Base-by-base conservation (phyloP, 2,113 vertebrate species). In the Coracopsis vasa region DNA sequence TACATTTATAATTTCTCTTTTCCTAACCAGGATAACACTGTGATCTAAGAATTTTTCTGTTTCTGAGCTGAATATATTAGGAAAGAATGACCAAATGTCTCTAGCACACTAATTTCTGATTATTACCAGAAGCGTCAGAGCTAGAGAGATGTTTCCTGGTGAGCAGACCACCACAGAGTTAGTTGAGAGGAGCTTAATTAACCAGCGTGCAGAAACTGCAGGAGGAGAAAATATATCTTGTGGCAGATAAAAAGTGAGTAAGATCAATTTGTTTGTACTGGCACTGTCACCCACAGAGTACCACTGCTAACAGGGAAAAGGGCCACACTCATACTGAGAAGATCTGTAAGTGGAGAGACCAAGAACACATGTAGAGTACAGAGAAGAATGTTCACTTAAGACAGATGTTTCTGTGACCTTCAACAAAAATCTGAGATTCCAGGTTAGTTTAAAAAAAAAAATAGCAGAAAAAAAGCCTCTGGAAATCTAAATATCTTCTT, bases 231-330 rank as follows among this genome's bases (percentile, higher is more conserved):
- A 90, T 82, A 50, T 11, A 67, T 78, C 60, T 86, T 77, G 65
- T 70, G 47, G 31, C 42, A 72, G 41, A 29, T 54, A 73, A 84
- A 29, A 84, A 86, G 62, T 21, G 60, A 92, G 67, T 37, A 66
- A 90, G 79, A 94, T 91, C 7, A 13, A 77, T 93, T 93, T 90
- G 67, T 95, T 95, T 83, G 65, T 33, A 13, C 73, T 69, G 56
- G 33, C 35, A 74, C 24, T 13, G 74, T 86, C 65, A 73, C 35
- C 47, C 41, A 48, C 50, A 39, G 77, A 53, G 37, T 7, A 69
- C 56, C 45, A 2, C 84, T 72, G 61, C 48, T 77, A 29, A 12
- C 44, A 66, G 65, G 35, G 62, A 79, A 71, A 60, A 85, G 66
- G 28, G 28, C 50, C 56, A 35, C 29, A 7, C 37, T 67, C 54